Percentiles rank a stretch among this genome's conserved stretches.
Conservation (phyloP, 2,888 invertebrate species). For the Mongoloraphidia duomilia region DNA sequence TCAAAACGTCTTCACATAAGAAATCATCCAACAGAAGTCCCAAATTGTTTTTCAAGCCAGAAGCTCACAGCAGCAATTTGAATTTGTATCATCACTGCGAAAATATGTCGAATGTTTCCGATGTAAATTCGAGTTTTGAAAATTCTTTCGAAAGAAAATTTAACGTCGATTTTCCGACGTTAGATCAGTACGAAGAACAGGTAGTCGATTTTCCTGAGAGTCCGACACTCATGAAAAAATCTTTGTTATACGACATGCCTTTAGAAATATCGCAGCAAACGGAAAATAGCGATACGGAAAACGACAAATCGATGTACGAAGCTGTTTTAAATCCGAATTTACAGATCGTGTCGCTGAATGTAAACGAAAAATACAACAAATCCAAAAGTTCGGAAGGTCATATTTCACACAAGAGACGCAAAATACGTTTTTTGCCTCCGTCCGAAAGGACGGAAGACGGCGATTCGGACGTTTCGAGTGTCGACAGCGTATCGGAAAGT, state of each 20-base stretch:
- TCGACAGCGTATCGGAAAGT: slow-evolving; percentile 28
- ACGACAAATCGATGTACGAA: slow-evolving; percentile 34
- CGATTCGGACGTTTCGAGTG: slow-evolving; percentile 29
- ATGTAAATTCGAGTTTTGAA: slow-evolving; percentile 7
- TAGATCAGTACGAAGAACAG: slow-evolving; percentile 25
- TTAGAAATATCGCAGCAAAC: slow-evolving; percentile 33
- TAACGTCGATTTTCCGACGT: slow-evolving; percentile 19
- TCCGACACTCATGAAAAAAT: slow-evolving; percentile 37
- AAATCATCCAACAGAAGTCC: not conserved
- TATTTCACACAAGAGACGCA: not conserved
- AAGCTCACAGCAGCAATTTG: slow-evolving; percentile 20
- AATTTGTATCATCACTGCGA: not conserved
- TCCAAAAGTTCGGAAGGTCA: not conserved
- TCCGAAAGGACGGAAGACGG: slow-evolving; percentile 10
- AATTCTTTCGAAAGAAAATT: slow-evolving; percentile 18
- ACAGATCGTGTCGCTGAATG: slow-evolving; percentile 32
- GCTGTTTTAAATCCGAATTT: slow-evolving; percentile 34
- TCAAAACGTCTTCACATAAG: not conserved
- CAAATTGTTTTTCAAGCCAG: slow-evolving; percentile 19
- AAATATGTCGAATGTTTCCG: not conserved
- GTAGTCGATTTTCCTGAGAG: slow-evolving; percentile 41
- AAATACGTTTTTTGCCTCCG: not conserved
- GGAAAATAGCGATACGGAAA: slow-evolving; percentile 31
- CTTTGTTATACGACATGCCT: slow-evolving; percentile 39
- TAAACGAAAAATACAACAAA: slow-evolving; percentile 32